Evolutionary conservation across 2,113 vertebrate species (phyloP), one percentile per base, ranked within the genome.

Genomic region (Dromiciops gliroides): DNA sequence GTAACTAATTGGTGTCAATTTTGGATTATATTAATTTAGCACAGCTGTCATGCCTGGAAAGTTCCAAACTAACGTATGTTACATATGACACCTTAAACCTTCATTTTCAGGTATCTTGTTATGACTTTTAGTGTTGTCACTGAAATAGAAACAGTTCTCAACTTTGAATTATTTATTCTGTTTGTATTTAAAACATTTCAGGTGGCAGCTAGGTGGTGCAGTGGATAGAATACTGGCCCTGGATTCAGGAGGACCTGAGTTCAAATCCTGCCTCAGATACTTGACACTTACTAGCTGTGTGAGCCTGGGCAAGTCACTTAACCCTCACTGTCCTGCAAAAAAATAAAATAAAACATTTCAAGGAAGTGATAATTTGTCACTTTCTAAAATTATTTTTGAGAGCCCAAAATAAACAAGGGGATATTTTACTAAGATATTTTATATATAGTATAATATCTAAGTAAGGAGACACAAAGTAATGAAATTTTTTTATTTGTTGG

Each of bases 311-410:
- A n/a, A n/a, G n/a, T n/a, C n/a, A n/a, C n/a, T n/a, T n/a, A n/a
- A n/a, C n/a, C n/a, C n/a, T n/a, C n/a, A n/a, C n/a, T n/a, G n/a
- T n/a, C n/a, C n/a, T n/a, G n/a, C n/a, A n/a, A n/a, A n/a, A n/a
- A n/a, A n/a, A n/a, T n/a, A n/a, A n/a, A n/a, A n/a, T 93, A 88
- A 52, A 83, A 50, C 56, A 50, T 91, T 51, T 48, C 22, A 90
- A n/a, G 53, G 67, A 92, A 90, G 95, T 90, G 50, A 26, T 67
- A 91, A 96, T 50, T 91, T 88, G 83, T 91, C n/a, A 89, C 1
- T 91, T 56, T 53, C 94, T 96, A 95, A 93, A 92, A 56, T 31
- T 92, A 94, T 94, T 95, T 44, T 50, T 90, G 91, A 91, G 75
- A 95, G 91, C n/a, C 89, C 83, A 49, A 92, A 94, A 53, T 90